Percentiles rank a stretch among this genome's conserved stretches.
These are phyloP conservation scores for Drosophila gunungcola DNA, from an alignment of 1,140 invertebrate genomes.

Conservation along the genomic window DNA sequence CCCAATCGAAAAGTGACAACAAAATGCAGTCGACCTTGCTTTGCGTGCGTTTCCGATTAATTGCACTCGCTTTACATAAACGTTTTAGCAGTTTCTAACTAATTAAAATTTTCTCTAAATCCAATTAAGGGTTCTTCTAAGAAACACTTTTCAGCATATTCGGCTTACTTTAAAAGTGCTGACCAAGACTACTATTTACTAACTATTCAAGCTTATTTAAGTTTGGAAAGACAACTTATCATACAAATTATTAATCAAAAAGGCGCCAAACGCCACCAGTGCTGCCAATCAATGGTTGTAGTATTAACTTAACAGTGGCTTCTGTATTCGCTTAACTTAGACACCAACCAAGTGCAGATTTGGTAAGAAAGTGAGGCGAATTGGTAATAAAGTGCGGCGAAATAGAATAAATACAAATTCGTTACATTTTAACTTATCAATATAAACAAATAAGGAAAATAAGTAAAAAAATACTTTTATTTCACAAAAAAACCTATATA, in stretches of 20 bases:
- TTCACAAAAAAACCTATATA: too few species aligned
- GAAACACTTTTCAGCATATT: background rate
- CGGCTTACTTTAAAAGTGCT: background rate
- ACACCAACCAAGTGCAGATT: constrained; percentile 10
- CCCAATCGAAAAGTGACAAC: constrained; percentile 10
- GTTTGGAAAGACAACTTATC: too few species aligned
- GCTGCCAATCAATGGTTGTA: background rate
- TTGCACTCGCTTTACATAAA: constrained; percentile 18
- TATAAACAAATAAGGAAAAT: too few species aligned
- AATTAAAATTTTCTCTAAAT: background rate
- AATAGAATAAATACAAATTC: background rate
- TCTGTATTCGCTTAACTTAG: background rate
- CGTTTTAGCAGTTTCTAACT: background rate
- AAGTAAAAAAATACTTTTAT: too few species aligned
- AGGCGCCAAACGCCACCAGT: background rate
- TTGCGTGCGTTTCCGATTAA: constrained; percentile 22
- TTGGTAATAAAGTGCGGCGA: background rate
- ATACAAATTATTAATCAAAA: too few species aligned
- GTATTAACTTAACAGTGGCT: background rate
- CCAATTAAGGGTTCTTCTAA: background rate
- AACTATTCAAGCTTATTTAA: too few species aligned
- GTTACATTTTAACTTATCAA: too few species aligned
- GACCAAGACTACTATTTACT: too few species aligned
- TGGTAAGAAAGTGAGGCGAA: background rate
- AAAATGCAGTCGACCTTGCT: constrained; percentile 31